Percentiles rank a stretch among this genome's conserved stretches.
Conservation (phyloP, 1,140 invertebrate species). For the Ceratosolen fusciceps region DNA sequence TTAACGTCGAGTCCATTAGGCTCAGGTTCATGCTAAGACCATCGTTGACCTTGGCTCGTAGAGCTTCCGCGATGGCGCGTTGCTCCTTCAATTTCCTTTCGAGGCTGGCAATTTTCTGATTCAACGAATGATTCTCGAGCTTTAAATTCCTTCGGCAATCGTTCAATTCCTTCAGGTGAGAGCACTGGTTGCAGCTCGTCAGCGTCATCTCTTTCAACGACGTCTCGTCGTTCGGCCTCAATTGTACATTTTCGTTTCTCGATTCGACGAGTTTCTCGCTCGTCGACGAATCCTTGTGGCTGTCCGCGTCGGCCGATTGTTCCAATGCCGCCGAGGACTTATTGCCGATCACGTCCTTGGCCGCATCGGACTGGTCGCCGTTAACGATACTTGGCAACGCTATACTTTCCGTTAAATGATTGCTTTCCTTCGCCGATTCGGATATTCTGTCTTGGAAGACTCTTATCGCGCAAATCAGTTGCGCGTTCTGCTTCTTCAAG, state of each 20-base stretch:
- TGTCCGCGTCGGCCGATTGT: background rate
- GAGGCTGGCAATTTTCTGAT: constrained; percentile 53
- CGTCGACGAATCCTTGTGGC: constrained; percentile 23
- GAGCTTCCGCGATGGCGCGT: constrained; percentile 50
- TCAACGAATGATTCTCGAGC: constrained; percentile 56
- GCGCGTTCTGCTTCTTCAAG: constrained; percentile 36
- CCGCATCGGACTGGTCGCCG: too few species aligned
- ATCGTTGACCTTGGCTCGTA: constrained; percentile 56
- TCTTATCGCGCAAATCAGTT: constrained; percentile 37
- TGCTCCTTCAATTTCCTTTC: constrained; percentile 58
- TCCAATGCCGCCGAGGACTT: background rate
- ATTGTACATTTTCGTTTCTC: constrained; percentile 49
- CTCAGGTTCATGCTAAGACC: constrained; percentile 54
- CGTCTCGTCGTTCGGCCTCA: constrained; percentile 55
- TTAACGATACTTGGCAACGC: too few species aligned
- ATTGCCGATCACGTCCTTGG: too few species aligned
- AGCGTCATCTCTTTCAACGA: constrained; percentile 57
- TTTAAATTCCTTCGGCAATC: constrained; percentile 56
- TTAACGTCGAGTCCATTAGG: constrained; percentile 44
- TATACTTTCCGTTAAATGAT: constrained; percentile 44
- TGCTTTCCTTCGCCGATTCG: constrained; percentile 43
- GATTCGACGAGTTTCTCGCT: constrained; percentile 50
- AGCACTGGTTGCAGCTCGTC: constrained; percentile 55
- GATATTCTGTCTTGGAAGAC: constrained; percentile 36
- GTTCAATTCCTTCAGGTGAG: constrained; percentile 54